Conservation (phyloP, 2,797 vertebrate genomes). For the Phrynocephalus guinanensis region DNA sequence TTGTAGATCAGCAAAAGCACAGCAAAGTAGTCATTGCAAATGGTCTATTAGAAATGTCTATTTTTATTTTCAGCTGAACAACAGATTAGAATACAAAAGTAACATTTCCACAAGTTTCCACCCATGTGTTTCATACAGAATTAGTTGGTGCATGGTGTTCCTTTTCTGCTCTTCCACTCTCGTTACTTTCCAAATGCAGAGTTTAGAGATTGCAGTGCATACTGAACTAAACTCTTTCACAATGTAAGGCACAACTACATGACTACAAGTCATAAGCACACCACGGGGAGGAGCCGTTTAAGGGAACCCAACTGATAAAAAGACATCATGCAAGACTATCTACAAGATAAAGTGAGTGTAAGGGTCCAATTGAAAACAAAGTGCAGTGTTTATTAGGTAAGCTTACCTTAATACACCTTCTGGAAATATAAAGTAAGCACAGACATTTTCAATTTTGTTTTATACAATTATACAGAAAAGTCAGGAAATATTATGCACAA, state of each 20-base stretch:
- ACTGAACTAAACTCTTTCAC: constrained; percentile 76
- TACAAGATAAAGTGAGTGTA: constrained; percentile 72
- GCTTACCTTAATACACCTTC: constrained; percentile 69
- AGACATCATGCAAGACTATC: constrained; percentile 81
- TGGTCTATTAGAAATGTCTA: constrained; percentile 83
- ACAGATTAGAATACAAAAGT: constrained; percentile 87
- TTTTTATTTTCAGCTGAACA: constrained; percentile 88
- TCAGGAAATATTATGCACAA: constrained; percentile 73
- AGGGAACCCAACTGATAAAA: constrained; percentile 62
- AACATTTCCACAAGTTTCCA: constrained; percentile 82
- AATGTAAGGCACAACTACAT: constrained; percentile 89
- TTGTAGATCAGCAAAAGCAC: constrained; percentile 37
- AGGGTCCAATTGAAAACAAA: constrained; percentile 78
- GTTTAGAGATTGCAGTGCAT: constrained; percentile 76
- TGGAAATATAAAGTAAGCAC: constrained; percentile 71
- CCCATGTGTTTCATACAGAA: constrained; percentile 73
- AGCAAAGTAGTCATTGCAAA: constrained; percentile 58
- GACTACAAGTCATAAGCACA: constrained; percentile 80
- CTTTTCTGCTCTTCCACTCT: constrained; percentile 67
- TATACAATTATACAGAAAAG: constrained; percentile 78
- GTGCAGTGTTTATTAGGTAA: constrained; percentile 73
- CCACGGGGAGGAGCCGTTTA: constrained; percentile 73
- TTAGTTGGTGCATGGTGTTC: constrained; percentile 54
- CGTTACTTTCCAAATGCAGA: constrained; percentile 68
- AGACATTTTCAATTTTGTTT: constrained; percentile 71